Evolutionary conservation across 2,113 vertebrate species (phyloP).

Genomic region (Hoplias malabaricus): DNA sequence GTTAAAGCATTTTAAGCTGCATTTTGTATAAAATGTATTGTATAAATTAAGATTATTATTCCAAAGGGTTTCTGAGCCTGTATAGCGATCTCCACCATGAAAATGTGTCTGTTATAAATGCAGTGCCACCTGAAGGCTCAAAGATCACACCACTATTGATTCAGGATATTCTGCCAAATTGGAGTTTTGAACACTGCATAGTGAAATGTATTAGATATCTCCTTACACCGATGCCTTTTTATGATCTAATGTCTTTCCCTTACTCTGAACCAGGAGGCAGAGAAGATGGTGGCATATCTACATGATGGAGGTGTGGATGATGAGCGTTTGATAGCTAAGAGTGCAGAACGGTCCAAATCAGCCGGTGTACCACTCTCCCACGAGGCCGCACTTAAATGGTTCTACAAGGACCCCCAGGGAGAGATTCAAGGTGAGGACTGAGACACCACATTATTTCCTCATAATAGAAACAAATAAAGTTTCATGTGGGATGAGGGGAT

Average conservation of each 20-base stretch:
- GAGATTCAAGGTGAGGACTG: slow-evolving; percentile 89
- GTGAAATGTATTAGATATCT: too few species aligned
- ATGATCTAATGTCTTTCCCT: not conserved
- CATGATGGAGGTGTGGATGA: slow-evolving; percentile 92
- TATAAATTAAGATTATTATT: too few species aligned
- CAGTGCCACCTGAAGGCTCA: too few species aligned
- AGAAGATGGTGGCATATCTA: slow-evolving; percentile 98
- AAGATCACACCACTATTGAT: too few species aligned
- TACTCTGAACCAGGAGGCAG: slow-evolving; percentile 83
- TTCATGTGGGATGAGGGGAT: not conserved
- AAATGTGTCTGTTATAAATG: too few species aligned
- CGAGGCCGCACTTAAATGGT: slow-evolving; percentile 97
- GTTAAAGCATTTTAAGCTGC: too few species aligned
- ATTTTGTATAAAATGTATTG: too few species aligned
- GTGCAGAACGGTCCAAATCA: slow-evolving; percentile 84
- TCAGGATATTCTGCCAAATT: not conserved
- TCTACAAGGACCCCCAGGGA: slow-evolving; percentile 98
- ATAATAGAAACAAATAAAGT: not conserved
- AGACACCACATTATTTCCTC: too few species aligned
- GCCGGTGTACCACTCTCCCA: slow-evolving; percentile 82
- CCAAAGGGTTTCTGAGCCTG: too few species aligned
- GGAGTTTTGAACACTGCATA: too few species aligned
- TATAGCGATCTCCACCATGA: too few species aligned
- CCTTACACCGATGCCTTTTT: too few species aligned
- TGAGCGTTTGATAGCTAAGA: slow-evolving; percentile 84